These are phyloP conservation scores for Meriones psammophilus DNA, from an alignment of 2,797 vertebrate species.

Conservation along the genomic window DNA sequence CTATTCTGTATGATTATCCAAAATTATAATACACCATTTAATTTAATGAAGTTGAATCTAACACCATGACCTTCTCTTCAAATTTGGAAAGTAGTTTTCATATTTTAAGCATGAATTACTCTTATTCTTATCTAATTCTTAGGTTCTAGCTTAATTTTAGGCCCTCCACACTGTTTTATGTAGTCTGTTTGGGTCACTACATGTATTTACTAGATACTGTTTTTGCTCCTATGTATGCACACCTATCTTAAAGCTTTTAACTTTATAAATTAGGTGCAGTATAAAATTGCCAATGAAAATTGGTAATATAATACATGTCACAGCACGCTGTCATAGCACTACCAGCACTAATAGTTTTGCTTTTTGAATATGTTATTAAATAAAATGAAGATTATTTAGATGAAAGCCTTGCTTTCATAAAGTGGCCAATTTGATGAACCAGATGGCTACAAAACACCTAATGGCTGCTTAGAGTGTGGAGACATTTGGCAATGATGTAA, in stretches of 20 bases:
- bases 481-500: not conserved
- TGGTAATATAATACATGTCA: not conserved
- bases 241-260: not conserved
- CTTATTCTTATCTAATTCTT: not conserved
- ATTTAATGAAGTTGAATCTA: constrained; percentile 49
- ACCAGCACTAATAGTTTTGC: not conserved
- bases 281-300: not conserved
- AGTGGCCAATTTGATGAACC: not conserved
- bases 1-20: not conserved
- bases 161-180: not conserved
- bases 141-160: constrained; percentile 6
- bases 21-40: constrained; percentile 30
- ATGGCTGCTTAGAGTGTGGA: not conserved
- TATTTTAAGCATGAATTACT: not conserved
- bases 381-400: not conserved
- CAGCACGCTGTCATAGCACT: not conserved
- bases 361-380: not conserved
- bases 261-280: not conserved
- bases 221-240: not conserved
- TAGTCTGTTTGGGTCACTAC: not conserved
- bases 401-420: not conserved
- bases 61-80: not conserved
- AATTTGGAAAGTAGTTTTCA: constrained; percentile 25
- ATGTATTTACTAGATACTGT: not conserved
- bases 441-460: too few species aligned